These are phyloP conservation scores for Ginglymostoma cirratum DNA, from an alignment of 2,113 vertebrate species.

Conservation along the genomic window DNA sequence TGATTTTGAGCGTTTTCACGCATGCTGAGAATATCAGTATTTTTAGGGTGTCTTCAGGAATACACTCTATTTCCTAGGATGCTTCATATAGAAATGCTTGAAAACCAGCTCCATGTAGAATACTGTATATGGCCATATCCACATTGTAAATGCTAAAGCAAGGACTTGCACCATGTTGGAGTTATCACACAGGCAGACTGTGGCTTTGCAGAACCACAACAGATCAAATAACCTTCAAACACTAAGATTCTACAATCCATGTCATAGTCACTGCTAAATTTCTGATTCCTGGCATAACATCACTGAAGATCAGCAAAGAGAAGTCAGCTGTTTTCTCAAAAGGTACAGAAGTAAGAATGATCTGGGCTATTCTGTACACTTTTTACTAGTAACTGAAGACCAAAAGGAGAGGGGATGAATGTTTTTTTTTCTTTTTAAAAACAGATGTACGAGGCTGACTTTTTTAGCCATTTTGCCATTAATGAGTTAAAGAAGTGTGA, in stretches of 20 bases:
- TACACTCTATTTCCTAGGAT: neutral
- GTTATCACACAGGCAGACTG: neutral
- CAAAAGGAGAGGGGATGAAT: neutral
- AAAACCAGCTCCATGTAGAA: neutral
- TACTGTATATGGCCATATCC: neutral
- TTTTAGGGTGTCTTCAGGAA: neutral
- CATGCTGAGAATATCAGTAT: neutral
- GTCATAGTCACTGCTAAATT: neutral
- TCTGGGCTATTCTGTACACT: neutral
- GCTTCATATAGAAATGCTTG: neutral
- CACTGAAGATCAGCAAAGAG: neutral
- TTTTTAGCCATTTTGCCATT: neutral
- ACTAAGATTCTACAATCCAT: neutral
- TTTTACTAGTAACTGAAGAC: neutral
- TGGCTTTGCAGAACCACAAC: neutral
- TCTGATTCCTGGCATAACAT: neutral
- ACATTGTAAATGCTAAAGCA: neutral
- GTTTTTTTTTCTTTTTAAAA: neutral
- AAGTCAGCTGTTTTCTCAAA: neutral
- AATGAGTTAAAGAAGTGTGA: neutral
- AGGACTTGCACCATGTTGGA: neutral
- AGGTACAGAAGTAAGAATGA: neutral
- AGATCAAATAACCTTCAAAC: neutral
- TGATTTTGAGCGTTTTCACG: neutral
- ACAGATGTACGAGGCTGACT: neutral